Evolutionary conservation across 2,113 vertebrate species (phyloP), one percentile per base, ranked within the genome.

Genomic region (Odocoileus hemionus): DNA sequence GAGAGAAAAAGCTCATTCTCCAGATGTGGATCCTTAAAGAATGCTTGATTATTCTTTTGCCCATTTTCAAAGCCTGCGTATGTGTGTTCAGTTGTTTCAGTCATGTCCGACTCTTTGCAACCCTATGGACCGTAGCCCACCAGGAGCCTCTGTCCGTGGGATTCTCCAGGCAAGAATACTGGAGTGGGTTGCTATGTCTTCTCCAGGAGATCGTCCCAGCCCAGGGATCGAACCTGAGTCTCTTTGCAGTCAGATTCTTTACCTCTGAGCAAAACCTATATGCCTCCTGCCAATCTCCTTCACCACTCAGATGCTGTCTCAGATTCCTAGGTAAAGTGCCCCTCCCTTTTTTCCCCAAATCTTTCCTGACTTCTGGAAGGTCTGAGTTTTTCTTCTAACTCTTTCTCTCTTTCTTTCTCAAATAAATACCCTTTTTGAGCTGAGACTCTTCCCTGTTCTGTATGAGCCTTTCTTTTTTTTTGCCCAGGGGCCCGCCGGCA

Each of bases 51-150:
- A 89, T 28, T 17, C 7, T 89, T 6, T 74, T 87, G n/a, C 3
- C 47, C 15, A 15, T 26, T 74, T 33, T 83, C 39, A 39, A 28
- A 43, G 16, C 4, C 15, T 0, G 26, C n/a, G 1, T 70, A 39
- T 70, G n/a, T 67, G 64, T 70, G n/a, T 39, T 12, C 67, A 70
- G 67, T 21, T 23, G 19, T n/a, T 70, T 70, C n/a, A 39, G 19
- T 70, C 19, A 0, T 39, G 10, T 39, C 2, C 0, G 2, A 70
- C 19, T 70, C 67, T 67, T 67, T 70, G n/a, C 10, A 0, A 70
- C 5, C n/a, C 67, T 70, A 39, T 39, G n/a, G 19, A 12, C 67
- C 5, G 10, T 39, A 70, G n/a, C n/a, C 67, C 19, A 12, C 19
- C 19, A 39, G 67, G n/a, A 39, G 23, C n/a, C 67, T 23, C n/a